Evolutionary conservation across 2,113 vertebrate species (phyloP).

Genomic region (Columbina picui): DNA sequence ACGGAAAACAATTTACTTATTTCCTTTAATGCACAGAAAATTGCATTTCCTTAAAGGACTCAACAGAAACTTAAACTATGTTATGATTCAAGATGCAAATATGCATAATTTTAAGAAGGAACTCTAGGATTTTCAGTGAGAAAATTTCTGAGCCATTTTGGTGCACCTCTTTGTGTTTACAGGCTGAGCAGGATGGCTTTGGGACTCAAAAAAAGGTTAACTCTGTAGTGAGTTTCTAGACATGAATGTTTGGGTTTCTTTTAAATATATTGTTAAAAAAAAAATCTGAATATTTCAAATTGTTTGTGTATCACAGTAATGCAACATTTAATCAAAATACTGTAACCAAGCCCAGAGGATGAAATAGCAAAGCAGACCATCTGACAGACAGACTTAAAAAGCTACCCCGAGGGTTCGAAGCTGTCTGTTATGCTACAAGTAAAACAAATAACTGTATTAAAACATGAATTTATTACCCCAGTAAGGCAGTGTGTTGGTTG

Average conservation of each 20-base stretch:
- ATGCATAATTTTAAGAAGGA: not conserved
- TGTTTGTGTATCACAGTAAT: not conserved
- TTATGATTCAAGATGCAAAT: not conserved
- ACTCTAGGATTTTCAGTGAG: not conserved
- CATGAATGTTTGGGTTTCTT: rapidly evolving
- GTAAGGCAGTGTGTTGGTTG: not conserved
- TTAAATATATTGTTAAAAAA: not conserved
- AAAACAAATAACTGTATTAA: conserved; percentile 23
- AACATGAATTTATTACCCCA: not conserved
- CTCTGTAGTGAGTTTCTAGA: not conserved
- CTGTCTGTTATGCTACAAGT: not conserved
- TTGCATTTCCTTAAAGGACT: not conserved
- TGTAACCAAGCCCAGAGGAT: not conserved
- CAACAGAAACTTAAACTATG: not conserved
- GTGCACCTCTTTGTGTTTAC: not conserved
- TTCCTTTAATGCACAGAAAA: not conserved
- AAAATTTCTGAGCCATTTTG: not conserved
- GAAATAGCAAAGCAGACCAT: not conserved
- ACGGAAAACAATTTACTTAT: not conserved
- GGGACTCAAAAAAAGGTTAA: not conserved
- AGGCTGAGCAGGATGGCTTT: not conserved
- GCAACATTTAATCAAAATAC: conserved; percentile 2
- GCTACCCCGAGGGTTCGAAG: not conserved
- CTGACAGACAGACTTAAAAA: not conserved
- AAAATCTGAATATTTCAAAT: not conserved